Conservation (phyloP, 2,113 vertebrate species). For the Takifugu flavidus region DNA sequence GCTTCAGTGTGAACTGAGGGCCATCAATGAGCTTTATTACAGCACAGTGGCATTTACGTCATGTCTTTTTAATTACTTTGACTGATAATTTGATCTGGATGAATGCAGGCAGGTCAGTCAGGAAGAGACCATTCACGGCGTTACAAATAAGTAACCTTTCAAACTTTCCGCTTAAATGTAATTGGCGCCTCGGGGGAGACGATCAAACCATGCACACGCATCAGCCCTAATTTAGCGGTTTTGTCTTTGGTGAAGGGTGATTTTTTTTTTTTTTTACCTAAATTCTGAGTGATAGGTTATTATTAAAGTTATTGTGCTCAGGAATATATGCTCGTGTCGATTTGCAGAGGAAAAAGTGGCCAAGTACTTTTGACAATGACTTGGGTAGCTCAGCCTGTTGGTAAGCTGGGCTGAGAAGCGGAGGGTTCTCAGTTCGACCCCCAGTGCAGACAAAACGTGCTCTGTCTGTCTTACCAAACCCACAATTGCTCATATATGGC, state of each 20-base stretch:
- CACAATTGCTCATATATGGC: no score
- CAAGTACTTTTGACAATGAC: no score
- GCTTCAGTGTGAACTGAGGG: slow-evolving; percentile 18
- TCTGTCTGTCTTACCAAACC: no score
- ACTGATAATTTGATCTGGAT: slow-evolving; percentile 59
- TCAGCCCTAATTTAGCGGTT: slow-evolving; percentile 13
- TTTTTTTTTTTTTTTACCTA: no score
- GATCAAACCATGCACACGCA: slow-evolving; percentile 11
- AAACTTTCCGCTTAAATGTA: slow-evolving; percentile 41
- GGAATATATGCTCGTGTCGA: no score
- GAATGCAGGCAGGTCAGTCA: slow-evolving; percentile 20
- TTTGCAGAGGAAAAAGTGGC: no score
- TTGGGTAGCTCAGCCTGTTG: no score
- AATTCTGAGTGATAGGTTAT: slow-evolving; percentile 1
- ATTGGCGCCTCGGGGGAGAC: slow-evolving; percentile 34
- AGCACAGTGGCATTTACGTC: slow-evolving; percentile 62
- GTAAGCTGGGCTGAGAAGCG: no score
- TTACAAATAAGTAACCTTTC: slow-evolving; percentile 55
- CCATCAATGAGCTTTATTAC: slow-evolving; percentile 59
- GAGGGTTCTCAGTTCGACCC: no score
- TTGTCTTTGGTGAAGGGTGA: no score
- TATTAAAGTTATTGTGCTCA: slow-evolving; percentile 9
- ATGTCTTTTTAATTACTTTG: slow-evolving; percentile 69
- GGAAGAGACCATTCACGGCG: slow-evolving; percentile 24
- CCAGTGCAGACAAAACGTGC: no score